Evolutionary conservation across 2,113 vertebrate genomes (phyloP).

Genomic region (Gorsachius goisagi): DNA sequence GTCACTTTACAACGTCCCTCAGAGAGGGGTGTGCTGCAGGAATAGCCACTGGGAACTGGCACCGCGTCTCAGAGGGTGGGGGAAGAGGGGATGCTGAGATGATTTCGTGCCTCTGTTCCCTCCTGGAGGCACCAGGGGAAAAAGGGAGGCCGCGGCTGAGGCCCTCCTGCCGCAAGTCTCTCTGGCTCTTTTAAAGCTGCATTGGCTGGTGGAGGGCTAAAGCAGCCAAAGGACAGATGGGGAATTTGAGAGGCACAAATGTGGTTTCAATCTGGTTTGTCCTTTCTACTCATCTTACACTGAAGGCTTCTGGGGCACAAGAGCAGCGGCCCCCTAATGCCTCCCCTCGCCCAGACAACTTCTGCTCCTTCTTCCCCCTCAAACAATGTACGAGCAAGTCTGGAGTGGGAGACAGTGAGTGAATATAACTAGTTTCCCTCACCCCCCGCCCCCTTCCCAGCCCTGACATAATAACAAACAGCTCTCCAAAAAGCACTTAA

Average conservation of each 20-base stretch:
- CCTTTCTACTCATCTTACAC: neutral
- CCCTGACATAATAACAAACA: constrained; percentile 73
- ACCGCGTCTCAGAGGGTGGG: neutral
- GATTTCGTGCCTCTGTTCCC: neutral
- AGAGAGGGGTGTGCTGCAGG: neutral
- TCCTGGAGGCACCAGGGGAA: fast-evolving
- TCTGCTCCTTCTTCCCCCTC: neutral
- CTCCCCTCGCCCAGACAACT: neutral
- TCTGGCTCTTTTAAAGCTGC: neutral
- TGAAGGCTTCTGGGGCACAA: neutral
- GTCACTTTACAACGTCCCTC: fast-evolving
- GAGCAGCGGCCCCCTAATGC: neutral
- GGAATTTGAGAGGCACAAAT: neutral
- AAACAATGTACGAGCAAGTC: neutral
- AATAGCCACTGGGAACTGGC: neutral
- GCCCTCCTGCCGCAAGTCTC: neutral
- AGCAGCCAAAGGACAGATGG: neutral
- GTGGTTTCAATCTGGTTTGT: neutral
- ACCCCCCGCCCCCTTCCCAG: neutral
- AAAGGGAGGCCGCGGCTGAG: neutral
- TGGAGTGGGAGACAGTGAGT: neutral
- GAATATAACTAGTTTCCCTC: constrained; percentile 14
- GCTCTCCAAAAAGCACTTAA: constrained; percentile 79
- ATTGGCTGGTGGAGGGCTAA: neutral
- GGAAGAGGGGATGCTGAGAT: neutral